These are phyloP conservation scores for Nyctibius bracteatus DNA, from an alignment of 2,113 vertebrate genomes.

Conservation along the genomic window DNA sequence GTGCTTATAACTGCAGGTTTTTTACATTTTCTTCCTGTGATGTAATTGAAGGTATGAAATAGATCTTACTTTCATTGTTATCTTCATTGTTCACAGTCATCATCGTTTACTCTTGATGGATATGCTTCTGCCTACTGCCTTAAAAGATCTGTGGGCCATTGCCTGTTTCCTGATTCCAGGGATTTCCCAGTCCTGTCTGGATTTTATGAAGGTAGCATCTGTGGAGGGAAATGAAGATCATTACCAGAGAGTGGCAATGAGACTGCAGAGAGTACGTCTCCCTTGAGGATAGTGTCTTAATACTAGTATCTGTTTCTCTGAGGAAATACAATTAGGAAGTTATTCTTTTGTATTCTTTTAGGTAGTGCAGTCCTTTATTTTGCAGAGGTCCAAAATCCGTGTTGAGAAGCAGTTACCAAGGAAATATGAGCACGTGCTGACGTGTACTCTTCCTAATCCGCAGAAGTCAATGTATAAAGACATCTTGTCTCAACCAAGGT, in stretches of 20 bases:
- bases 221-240: constrained; percentile 84
- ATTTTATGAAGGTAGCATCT: constrained; percentile 79
- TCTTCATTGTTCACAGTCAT: constrained; percentile 62
- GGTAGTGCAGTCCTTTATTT: constrained; percentile 86
- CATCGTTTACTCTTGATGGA: constrained; percentile 86
- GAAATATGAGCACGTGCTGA: constrained; percentile 86
- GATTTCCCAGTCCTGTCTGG: constrained; percentile 80
- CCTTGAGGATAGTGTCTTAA: not conserved
- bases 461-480: constrained; percentile 86
- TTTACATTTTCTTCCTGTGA: not conserved
- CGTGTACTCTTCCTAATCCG: constrained; percentile 79
- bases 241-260: constrained; percentile 84
- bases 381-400: constrained; percentile 84
- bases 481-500: constrained; percentile 84
- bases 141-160: constrained; percentile 88
- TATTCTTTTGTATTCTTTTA: not conserved
- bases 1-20: not conserved
- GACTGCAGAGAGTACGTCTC: constrained; percentile 78
- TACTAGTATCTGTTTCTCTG: not conserved
- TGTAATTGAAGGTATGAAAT: not conserved
- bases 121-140: constrained; percentile 82
- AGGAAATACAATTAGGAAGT: not conserved
- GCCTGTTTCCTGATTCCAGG: constrained; percentile 87
- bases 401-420: constrained; percentile 87
- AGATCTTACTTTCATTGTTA: not conserved